Percentiles rank a stretch among this genome's conserved stretches.
Evolutionary conservation across 2,113 vertebrate genomes (phyloP).

Genomic region (Oryzias melastigma): DNA sequence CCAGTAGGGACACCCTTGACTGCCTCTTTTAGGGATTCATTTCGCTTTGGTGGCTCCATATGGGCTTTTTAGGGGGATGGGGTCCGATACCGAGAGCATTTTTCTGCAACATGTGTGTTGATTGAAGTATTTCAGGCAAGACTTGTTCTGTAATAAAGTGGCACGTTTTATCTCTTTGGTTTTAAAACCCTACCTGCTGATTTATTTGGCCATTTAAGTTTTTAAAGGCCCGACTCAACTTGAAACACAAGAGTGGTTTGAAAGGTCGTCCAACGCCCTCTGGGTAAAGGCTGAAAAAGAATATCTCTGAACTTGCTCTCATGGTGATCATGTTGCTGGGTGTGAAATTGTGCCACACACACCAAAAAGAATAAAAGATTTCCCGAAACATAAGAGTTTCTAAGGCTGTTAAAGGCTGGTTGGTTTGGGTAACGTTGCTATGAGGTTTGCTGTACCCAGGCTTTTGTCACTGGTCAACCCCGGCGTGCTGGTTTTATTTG

Average conservation of each 20-base stretch:
- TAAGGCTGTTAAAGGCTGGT: background rate
- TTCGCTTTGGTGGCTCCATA: slow-evolving; percentile 50
- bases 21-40: slow-evolving; percentile 34
- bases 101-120: too few species aligned
- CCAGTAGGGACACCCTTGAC: slow-evolving; percentile 36
- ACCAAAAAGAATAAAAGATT: background rate
- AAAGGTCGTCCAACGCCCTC: slow-evolving; percentile 5
- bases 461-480: slow-evolving; percentile 22
- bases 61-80: slow-evolving; percentile 16
- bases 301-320: slow-evolving; percentile 14
- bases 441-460: slow-evolving; percentile 8
- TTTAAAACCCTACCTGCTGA: slow-evolving; percentile 33
- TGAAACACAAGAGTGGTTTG: slow-evolving; percentile 18
- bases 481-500: slow-evolving; percentile 58
- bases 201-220: slow-evolving; percentile 48
- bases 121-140: slow-evolving; percentile 1
- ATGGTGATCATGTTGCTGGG: slow-evolving; percentile 2
- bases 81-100: too few species aligned
- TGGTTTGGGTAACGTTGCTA: slow-evolving; percentile 1
- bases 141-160: slow-evolving; percentile 26
- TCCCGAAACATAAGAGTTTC: slow-evolving; percentile 2
- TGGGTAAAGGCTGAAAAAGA: slow-evolving; percentile 25
- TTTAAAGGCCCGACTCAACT: slow-evolving; percentile 35
- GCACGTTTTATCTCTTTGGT: slow-evolving; percentile 23
- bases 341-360: slow-evolving; percentile 4